Evolutionary conservation across 2,113 vertebrate species (phyloP).

Genomic region (Apus apus): DNA sequence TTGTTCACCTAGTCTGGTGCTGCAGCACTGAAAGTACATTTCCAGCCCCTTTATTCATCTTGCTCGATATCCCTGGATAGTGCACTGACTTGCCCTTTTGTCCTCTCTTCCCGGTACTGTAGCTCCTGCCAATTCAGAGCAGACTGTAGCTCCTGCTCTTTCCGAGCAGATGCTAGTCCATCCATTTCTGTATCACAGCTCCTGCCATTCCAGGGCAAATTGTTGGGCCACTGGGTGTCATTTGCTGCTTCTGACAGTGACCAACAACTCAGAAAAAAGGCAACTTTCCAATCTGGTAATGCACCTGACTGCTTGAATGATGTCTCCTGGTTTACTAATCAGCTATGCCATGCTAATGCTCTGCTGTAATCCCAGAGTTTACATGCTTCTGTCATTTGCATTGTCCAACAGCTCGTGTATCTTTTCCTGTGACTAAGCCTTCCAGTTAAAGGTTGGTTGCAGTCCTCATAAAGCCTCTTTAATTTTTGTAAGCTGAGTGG

Average conservation of each 20-base stretch:
- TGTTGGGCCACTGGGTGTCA: slow-evolving; percentile 8
- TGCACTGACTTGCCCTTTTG: slow-evolving; percentile 14
- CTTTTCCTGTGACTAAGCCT: not conserved
- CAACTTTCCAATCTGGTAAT: slow-evolving; percentile 16
- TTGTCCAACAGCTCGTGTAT: not conserved
- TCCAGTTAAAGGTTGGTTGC: not conserved
- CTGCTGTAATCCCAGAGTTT: not conserved
- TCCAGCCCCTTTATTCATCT: slow-evolving; percentile 17
- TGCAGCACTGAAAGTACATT: not conserved
- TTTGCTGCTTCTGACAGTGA: slow-evolving; percentile 41
- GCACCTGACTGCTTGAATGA: slow-evolving; percentile 44
- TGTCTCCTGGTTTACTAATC: slow-evolving; percentile 26
- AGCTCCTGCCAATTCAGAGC: slow-evolving; percentile 25
- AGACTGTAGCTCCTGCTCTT: not conserved
- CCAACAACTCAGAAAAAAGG: slow-evolving; percentile 22
- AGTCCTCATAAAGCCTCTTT: not conserved
- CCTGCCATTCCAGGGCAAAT: slow-evolving; percentile 31
- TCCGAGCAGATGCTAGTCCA: slow-evolving; percentile 4
- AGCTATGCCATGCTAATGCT: slow-evolving; percentile 11
- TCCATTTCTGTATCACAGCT: slow-evolving; percentile 1
- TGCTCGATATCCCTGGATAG: not conserved
- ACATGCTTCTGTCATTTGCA: not conserved
- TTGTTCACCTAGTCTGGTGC: not conserved
- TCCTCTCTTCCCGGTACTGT: not conserved
- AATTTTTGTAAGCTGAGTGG: not conserved